Evolutionary conservation across 2,888 invertebrate genomes (phyloP).

Genomic region (Mythimna albipuncta): DNA sequence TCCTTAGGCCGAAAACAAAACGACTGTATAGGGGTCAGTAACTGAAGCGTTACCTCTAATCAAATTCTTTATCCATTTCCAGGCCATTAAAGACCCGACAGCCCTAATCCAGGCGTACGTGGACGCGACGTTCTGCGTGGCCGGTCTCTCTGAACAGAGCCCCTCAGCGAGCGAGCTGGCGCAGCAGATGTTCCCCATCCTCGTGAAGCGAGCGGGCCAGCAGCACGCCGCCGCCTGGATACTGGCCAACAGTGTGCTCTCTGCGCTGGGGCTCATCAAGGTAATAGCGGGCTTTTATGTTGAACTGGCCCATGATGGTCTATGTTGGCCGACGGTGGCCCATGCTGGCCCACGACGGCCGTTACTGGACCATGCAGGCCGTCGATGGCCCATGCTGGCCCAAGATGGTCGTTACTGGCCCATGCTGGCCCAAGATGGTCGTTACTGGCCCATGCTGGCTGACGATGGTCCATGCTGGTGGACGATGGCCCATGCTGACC

Average conservation of each 20-base stretch:
- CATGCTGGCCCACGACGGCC: neutral
- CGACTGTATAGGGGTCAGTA: no score
- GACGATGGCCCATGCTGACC: no score
- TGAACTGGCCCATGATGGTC: neutral
- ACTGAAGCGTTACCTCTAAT: neutral
- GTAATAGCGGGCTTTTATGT: slow-evolving; percentile 78
- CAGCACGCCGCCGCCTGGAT: slow-evolving; percentile 81
- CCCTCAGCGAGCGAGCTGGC: slow-evolving; percentile 41
- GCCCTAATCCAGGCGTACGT: slow-evolving; percentile 84
- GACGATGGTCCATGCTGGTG: no score
- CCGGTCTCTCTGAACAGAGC: slow-evolving; percentile 78
- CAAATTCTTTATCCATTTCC: slow-evolving; percentile 17
- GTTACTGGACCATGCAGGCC: neutral
- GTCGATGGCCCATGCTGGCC: neutral
- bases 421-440: neutral
- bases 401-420: neutral
- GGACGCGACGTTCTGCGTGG: slow-evolving; percentile 88
- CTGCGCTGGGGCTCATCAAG: slow-evolving; percentile 93
- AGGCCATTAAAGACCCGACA: slow-evolving; percentile 78
- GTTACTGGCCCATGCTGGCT: neutral
- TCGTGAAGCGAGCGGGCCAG: slow-evolving; percentile 78
- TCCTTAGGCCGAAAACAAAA: no score
- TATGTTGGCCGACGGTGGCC: neutral
- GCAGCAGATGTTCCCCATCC: slow-evolving; percentile 88
- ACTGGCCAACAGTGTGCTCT: slow-evolving; percentile 92